phyloP scores from a whole-genome alignment of 2,888 invertebrate species.

The Meliscaeva auricollis region DNA sequence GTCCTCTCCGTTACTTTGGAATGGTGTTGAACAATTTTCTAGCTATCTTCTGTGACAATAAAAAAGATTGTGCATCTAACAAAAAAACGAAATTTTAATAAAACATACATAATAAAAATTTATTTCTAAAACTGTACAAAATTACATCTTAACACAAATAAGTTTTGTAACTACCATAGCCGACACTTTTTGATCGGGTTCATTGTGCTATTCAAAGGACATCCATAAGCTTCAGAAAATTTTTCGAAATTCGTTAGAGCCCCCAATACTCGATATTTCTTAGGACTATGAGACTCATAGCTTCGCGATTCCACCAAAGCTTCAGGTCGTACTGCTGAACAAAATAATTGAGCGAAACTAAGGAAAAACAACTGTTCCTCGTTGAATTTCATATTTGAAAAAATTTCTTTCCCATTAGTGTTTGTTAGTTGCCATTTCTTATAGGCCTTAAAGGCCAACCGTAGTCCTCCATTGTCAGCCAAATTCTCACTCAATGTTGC shows the following conservation, averaged over 20 bases:
- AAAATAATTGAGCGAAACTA: constrained; percentile 77
- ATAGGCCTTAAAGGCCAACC: constrained; percentile 75
- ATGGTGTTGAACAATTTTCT: no score
- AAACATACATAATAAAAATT: neutral
- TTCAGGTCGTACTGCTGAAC: constrained; percentile 70
- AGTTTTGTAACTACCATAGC: constrained; percentile 50
- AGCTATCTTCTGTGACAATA: no score
- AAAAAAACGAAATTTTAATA: no score
- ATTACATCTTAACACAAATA: constrained; percentile 3
- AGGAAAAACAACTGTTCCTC: constrained; percentile 77
- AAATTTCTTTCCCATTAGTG: constrained; percentile 23
- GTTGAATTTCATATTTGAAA: constrained; percentile 66
- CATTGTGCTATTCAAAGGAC: constrained; percentile 62
- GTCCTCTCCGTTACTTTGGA: no score
- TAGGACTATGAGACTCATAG: constrained; percentile 72
- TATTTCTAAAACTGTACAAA: constrained; percentile 34
- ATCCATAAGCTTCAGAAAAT: constrained; percentile 72
- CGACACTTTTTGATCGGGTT: constrained; percentile 61
- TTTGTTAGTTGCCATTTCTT: constrained; percentile 71
- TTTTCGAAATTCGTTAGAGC: constrained; percentile 70
- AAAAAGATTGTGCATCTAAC: no score
- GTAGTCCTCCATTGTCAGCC: constrained; percentile 77
- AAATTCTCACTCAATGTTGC: constrained; percentile 74
- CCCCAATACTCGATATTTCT: constrained; percentile 73
- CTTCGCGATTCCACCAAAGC: constrained; percentile 54